Conservation (phyloP, 2,888 invertebrate species). For the Zaprionus obscuricornis region DNA sequence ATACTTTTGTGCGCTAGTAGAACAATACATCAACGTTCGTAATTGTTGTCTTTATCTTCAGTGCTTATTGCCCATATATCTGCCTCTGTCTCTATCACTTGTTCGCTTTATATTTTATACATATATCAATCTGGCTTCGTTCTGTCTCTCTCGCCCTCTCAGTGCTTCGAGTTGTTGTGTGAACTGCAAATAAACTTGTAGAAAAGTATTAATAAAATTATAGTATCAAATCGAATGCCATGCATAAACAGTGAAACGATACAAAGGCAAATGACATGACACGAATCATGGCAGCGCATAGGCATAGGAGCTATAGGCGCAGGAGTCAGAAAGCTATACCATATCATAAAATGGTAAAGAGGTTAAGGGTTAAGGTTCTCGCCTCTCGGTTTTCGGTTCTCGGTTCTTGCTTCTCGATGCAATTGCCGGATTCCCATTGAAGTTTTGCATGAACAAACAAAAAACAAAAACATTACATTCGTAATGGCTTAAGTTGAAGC, state of each 20-base stretch:
- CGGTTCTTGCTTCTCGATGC: conserved; percentile 10
- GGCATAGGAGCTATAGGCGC: too few relatives aligned
- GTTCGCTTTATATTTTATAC: not conserved
- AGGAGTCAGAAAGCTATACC: too few relatives aligned
- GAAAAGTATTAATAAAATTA: conserved; percentile 72
- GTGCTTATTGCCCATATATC: too few relatives aligned
- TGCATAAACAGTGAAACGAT: conserved; percentile 11
- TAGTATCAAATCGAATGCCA: conserved; percentile 36
- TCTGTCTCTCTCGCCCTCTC: too few relatives aligned
- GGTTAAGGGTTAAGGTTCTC: not conserved
- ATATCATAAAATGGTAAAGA: not conserved
- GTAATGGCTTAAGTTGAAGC: conserved; percentile 28
- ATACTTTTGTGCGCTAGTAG: conserved; percentile 39
- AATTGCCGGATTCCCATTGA: conserved; percentile 22
- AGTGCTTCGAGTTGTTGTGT: too few relatives aligned
- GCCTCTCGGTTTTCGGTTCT: not conserved
- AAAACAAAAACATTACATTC: conserved; percentile 25
- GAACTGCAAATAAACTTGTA: too few relatives aligned
- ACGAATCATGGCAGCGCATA: too few relatives aligned
- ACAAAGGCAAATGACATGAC: too few relatives aligned
- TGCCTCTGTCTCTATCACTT: not conserved
- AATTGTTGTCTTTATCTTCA: too few relatives aligned
- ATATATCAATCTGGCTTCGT: not conserved
- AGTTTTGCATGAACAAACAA: conserved; percentile 30
- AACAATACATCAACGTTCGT: too few relatives aligned